Conservation (phyloP, 2,888 invertebrate species). For the Polyploca ridens region DNA sequence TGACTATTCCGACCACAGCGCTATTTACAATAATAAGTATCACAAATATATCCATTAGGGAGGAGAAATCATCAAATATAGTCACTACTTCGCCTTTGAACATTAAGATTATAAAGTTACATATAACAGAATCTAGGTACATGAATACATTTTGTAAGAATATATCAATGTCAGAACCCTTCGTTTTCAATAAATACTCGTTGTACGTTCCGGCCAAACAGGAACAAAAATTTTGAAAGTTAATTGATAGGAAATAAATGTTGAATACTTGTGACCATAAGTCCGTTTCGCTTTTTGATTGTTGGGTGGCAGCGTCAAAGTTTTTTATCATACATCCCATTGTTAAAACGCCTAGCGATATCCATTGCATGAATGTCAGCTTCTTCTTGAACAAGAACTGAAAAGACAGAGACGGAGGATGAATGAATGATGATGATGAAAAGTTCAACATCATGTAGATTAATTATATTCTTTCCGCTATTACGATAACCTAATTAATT, state of each 20-base stretch:
- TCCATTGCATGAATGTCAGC: constrained; percentile 93
- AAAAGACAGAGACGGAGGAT: background rate
- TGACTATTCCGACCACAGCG: constrained; percentile 95
- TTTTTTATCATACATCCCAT: constrained; percentile 96
- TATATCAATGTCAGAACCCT: constrained; percentile 93
- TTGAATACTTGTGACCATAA: constrained; percentile 77
- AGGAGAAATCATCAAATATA: constrained; percentile 84
- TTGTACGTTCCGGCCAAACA: constrained; percentile 98
- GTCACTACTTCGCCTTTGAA: constrained; percentile 86
- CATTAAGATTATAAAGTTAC: constrained; percentile 90
- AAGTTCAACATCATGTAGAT: no score
- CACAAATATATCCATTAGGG: constrained; percentile 88
- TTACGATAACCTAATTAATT: no score
- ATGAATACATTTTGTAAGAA: constrained; percentile 97
- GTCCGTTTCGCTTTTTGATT: constrained; percentile 51
- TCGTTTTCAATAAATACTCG: constrained; percentile 95
- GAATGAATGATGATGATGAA: no score
- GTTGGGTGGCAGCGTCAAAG: constrained; percentile 82
- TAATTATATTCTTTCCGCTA: no score
- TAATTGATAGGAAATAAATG: constrained; percentile 86
- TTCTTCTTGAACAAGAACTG: constrained; percentile 94
- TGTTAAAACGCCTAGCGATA: constrained; percentile 93
- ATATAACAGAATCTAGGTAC: constrained; percentile 97
- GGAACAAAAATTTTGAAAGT: constrained; percentile 94
- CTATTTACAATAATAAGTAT: constrained; percentile 94